phyloP scores from a whole-genome alignment of 2,888 invertebrate species.

The Agrotis puta region DNA sequence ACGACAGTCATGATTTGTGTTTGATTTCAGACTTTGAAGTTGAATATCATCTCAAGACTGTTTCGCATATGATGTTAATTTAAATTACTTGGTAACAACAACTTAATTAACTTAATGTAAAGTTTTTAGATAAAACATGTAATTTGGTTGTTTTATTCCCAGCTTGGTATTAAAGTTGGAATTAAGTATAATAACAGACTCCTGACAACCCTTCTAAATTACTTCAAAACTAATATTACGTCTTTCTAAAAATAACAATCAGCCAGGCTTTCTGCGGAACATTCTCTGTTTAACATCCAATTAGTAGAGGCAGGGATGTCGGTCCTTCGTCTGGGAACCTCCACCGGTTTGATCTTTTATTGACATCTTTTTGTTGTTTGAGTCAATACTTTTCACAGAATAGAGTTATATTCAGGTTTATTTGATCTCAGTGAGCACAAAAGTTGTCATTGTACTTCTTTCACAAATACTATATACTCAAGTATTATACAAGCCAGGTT shows the following conservation, averaged over 20 bases:
- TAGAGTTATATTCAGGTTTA: not conserved
- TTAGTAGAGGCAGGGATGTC: slow-evolving; percentile 14
- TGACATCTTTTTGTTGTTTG: slow-evolving; percentile 1
- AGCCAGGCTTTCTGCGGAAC: slow-evolving; percentile 4
- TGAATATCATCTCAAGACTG: not conserved
- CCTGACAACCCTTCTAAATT: slow-evolving; percentile 13
- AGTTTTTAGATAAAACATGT: not conserved
- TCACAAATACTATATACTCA: not conserved
- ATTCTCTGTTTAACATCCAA: slow-evolving; percentile 37
- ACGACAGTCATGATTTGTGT: not conserved
- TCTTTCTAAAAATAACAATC: slow-evolving; percentile 24
- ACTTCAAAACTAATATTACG: slow-evolving; percentile 18
- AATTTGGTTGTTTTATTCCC: not conserved
- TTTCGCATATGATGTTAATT: not conserved
- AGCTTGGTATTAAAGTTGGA: not conserved
- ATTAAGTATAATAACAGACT: not conserved
- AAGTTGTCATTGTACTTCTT: not conserved
- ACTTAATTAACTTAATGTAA: not conserved
- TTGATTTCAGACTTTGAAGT: not conserved
- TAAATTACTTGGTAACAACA: not conserved
- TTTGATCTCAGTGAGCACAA: not conserved
- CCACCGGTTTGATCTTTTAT: slow-evolving; percentile 7
- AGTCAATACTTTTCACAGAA: not conserved
- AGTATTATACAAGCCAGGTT: not conserved
- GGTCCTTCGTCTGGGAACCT: slow-evolving; percentile 8